Evolutionary conservation across 2,113 vertebrate species (phyloP).

Genomic region (Oncorhynchus gorbuscha): DNA sequence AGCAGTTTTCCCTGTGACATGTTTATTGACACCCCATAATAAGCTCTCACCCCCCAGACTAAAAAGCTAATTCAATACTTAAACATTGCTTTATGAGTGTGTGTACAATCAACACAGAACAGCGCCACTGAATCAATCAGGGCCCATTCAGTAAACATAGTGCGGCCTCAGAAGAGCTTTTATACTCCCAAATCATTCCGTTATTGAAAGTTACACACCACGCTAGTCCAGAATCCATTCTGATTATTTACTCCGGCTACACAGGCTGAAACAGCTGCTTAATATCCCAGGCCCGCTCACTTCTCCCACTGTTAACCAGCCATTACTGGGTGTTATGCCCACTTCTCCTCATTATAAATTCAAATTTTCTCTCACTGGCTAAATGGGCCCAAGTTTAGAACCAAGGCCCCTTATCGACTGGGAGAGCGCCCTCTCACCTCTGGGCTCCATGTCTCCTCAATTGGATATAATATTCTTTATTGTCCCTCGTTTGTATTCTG

Average conservation of each 20-base stretch:
- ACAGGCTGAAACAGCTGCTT: constrained; percentile 90
- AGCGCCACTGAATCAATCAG: constrained; percentile 60
- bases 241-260: constrained; percentile 89
- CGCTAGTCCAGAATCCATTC: constrained; percentile 82
- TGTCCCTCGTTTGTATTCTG: constrained; percentile 35
- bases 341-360: constrained; percentile 81
- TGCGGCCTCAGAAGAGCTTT: constrained; percentile 68
- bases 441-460: constrained; percentile 36
- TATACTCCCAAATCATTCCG: constrained; percentile 83
- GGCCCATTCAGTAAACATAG: constrained; percentile 67
- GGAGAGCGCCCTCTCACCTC: constrained; percentile 18
- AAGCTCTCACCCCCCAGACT: constrained; percentile 51
- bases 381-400: constrained; percentile 79
- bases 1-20: constrained; percentile 61
- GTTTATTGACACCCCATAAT: constrained; percentile 66
- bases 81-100: constrained; percentile 59
- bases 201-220: constrained; percentile 87
- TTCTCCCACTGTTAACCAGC: constrained; percentile 91
- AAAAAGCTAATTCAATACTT: constrained; percentile 51
- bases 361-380: constrained; percentile 66
- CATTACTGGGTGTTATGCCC: constrained; percentile 90
- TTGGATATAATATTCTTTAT: constrained; percentile 49
- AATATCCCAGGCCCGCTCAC: constrained; percentile 89
- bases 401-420: constrained; percentile 62
- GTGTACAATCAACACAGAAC: constrained; percentile 56